Evolutionary conservation across 2,113 vertebrate genomes (phyloP).

Genomic region (Channa argus): DNA sequence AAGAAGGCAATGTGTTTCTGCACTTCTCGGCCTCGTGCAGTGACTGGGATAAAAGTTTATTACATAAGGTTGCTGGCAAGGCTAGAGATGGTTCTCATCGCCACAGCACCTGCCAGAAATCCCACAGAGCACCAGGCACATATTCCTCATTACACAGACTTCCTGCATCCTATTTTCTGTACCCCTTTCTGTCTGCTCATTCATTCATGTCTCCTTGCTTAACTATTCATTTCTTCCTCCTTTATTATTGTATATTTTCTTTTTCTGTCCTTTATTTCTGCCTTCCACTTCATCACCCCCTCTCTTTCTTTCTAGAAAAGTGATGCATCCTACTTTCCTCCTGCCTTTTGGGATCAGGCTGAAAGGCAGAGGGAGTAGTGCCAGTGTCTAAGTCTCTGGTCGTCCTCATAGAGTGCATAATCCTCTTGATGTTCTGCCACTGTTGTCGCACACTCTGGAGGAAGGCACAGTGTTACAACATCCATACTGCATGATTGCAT

Average conservation of each 20-base stretch:
- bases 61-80: slow-evolving; percentile 74
- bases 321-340: slow-evolving; percentile 38
- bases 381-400: slow-evolving; percentile 45
- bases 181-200: slow-evolving; percentile 30
- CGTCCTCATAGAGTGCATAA: slow-evolving; percentile 61
- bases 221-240: slow-evolving; percentile 7
- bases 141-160: slow-evolving; percentile 43
- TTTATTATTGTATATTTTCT: not conserved
- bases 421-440: slow-evolving; percentile 70
- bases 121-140: slow-evolving; percentile 55
- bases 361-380: slow-evolving; percentile 43
- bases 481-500: slow-evolving; percentile 2
- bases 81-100: slow-evolving; percentile 33
- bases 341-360: slow-evolving; percentile 55
- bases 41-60: slow-evolving; percentile 63
- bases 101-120: slow-evolving; percentile 56
- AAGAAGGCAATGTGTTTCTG: slow-evolving; percentile 13
- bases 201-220: slow-evolving; percentile 30
- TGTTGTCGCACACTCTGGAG: slow-evolving; percentile 45
- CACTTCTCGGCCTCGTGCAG: slow-evolving; percentile 31
- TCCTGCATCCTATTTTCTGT: slow-evolving; percentile 35
- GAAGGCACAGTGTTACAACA: slow-evolving; percentile 33
- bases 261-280: slow-evolving; percentile 5
- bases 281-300: not conserved
- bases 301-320: slow-evolving; percentile 28